Evolutionary conservation across 2,888 invertebrate genomes (phyloP), one percentile per base, ranked within the genome.

Genomic region (Augochlorella aurata): DNA sequence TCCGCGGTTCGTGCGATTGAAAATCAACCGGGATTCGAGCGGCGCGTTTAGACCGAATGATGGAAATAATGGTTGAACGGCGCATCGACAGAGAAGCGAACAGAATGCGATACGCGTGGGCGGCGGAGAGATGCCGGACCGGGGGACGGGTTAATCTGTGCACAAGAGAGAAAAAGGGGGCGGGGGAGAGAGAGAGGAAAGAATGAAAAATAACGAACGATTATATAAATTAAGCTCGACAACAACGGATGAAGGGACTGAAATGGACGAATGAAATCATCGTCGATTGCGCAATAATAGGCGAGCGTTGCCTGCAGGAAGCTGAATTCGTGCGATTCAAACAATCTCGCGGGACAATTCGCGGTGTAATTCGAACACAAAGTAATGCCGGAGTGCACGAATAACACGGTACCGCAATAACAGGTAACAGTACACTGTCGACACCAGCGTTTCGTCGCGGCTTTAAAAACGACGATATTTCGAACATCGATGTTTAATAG

Each of bases 211-310:
- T 86, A 87, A 87, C 81, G 77, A 82, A 84, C 78, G 82, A 88
- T 88, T 87, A 83, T 85, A 86, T 89, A 87, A 87, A 89, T 89
- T 85, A 89, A 85, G 54, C 73, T 65, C 70, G 73, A 75, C 77
- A 69, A 69, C 72, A 70, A 66, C 65, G 54, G 68, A 78, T 24
- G 81, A 73, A 76, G 72, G 72, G 67, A 61, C 38, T 70, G 72
- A 67, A 85, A 86, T 58, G 78, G 52, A 63, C 81, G 82, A 77
- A 81, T 82, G 82, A 82, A 82, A 82, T 82, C 74, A 82, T 82
- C 73, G 76, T 44, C 74, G 82, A 81, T 82, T 82, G 82, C 77
- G 82, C 52, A 82, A 81, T 77, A 81, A 81, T 82, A 70, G 77
- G 61, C 77, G 76, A 82, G 69, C 73, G 73, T 70, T 81, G 73